Evolutionary conservation across 2,888 invertebrate species (phyloP).

Genomic region (Heliconius charithonia): DNA sequence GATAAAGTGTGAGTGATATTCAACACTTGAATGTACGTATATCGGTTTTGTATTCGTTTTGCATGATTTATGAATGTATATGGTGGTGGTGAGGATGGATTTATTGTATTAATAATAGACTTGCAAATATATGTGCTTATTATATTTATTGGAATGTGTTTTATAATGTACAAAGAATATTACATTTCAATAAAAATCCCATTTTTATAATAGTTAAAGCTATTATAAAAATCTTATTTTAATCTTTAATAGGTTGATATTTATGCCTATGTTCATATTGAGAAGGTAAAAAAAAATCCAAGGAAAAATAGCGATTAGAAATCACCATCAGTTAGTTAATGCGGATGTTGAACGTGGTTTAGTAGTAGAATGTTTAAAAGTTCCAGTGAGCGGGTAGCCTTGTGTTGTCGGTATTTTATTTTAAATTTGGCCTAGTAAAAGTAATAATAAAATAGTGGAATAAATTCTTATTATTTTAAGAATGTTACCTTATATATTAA

Average conservation of each 20-base stretch:
- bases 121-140: neutral
- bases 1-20: constrained; percentile 8
- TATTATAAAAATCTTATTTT: no score
- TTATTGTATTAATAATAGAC: neutral
- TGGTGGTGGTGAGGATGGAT: neutral
- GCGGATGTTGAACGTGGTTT: constrained; percentile 63
- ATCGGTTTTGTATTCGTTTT: neutral
- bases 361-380: constrained; percentile 53
- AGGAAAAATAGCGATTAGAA: neutral
- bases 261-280: neutral
- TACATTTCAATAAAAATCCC: no score
- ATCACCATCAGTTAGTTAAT: constrained; percentile 46
- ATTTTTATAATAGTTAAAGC: no score
- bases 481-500: neutral
- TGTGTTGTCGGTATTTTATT: constrained; percentile 53
- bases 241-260: neutral
- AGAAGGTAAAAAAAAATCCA: neutral
- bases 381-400: constrained; percentile 69
- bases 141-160: neutral
- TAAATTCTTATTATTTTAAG: neutral
- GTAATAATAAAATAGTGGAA: constrained; percentile 7
- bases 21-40: neutral
- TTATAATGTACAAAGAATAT: no score
- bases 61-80: neutral
- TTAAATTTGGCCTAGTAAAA: constrained; percentile 29